Percentiles rank a stretch among this genome's conserved stretches.
These are phyloP conservation scores for Halcyon malimbica DNA, from an alignment of 2,113 vertebrate species.

Conservation along the genomic window DNA sequence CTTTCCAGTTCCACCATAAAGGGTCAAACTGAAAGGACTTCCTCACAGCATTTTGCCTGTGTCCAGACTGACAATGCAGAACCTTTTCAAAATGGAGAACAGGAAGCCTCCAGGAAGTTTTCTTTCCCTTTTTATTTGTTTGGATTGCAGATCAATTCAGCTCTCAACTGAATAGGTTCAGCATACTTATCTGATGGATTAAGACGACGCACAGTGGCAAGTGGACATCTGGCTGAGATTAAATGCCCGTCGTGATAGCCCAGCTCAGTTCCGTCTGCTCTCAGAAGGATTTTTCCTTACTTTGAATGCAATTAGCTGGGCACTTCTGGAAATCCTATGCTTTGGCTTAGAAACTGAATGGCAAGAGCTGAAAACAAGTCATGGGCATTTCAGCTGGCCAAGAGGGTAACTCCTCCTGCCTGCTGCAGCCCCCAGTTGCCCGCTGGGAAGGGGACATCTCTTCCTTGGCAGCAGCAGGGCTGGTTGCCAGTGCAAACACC, in stretches of 20 bases:
- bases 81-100: slow-evolving; percentile 14
- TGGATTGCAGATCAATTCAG: neutral
- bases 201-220: neutral
- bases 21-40: neutral
- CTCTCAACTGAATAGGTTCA: neutral
- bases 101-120: neutral
- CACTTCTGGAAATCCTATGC: neutral
- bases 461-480: neutral
- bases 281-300: neutral
- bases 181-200: neutral
- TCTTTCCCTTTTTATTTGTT: neutral
- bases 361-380: neutral
- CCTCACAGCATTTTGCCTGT: neutral
- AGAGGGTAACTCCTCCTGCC: neutral
- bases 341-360: neutral
- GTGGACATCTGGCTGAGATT: neutral
- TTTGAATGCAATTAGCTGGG: neutral
- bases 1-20: neutral
- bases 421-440: neutral
- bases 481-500: neutral
- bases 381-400: neutral
- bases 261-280: neutral
- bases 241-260: neutral
- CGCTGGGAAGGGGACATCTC: neutral
- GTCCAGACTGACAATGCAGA: neutral